Evolutionary conservation across 1,140 invertebrate genomes (phyloP).

Genomic region (Panulirus ornatus): DNA sequence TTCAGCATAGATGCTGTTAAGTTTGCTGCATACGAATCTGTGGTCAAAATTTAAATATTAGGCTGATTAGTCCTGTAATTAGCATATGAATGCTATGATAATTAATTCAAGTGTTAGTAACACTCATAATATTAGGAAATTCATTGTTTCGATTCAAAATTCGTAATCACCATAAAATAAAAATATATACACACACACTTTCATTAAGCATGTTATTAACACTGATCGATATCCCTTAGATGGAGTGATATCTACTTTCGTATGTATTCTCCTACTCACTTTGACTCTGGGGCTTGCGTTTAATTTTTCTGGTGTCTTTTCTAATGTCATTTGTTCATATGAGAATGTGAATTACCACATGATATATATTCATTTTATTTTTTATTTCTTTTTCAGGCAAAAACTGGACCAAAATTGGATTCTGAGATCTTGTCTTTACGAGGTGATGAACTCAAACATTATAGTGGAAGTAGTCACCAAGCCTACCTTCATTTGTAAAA

Average conservation of each 20-base stretch:
- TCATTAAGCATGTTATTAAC: too few species aligned
- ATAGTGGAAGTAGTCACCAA: constrained; percentile 61
- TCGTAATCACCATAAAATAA: too few species aligned
- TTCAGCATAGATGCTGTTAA: too few species aligned
- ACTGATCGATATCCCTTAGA: too few species aligned
- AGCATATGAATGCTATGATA: too few species aligned
- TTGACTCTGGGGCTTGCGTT: background rate
- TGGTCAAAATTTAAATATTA: too few species aligned
- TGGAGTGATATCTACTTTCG: background rate
- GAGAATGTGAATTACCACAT: background rate
- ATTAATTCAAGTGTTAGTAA: too few species aligned
- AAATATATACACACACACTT: too few species aligned
- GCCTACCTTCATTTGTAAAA: constrained; percentile 59
- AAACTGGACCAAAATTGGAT: constrained; percentile 78
- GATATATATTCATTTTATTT: background rate
- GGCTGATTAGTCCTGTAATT: too few species aligned
- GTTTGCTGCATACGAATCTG: too few species aligned
- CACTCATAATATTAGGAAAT: too few species aligned
- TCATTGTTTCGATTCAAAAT: too few species aligned
- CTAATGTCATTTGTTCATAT: background rate
- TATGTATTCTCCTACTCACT: background rate
- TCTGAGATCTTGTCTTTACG: constrained; percentile 78
- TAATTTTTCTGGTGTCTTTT: background rate
- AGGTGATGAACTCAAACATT: constrained; percentile 78
- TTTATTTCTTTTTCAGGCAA: constrained; percentile 76